Evolutionary conservation across 2,113 vertebrate genomes (phyloP).

Genomic region (Psophia crepitans): DNA sequence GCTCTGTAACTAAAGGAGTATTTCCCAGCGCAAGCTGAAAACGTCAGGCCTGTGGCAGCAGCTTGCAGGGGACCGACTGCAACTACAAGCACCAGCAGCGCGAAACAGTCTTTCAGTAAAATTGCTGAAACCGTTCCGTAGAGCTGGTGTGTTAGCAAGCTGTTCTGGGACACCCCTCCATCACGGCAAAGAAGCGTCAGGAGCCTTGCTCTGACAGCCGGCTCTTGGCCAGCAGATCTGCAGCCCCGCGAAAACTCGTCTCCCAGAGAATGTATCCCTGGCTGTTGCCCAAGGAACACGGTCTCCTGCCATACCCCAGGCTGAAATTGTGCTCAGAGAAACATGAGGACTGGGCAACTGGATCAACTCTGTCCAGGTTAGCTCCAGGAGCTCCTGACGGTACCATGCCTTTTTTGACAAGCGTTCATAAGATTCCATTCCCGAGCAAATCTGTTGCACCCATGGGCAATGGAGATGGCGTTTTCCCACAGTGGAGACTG

Average conservation of each 20-base stretch:
- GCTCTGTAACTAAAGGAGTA: neutral
- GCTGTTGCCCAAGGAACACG: neutral
- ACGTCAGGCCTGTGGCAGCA: neutral
- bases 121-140: neutral
- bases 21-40: neutral
- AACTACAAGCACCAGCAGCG: neutral
- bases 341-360: fast-evolving
- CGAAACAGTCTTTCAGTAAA: neutral
- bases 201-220: neutral
- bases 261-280: neutral
- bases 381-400: fast-evolving
- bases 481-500: fast-evolving
- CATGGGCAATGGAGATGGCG: fast-evolving
- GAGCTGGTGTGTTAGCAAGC: neutral
- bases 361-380: neutral
- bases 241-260: fast-evolving
- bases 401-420: neutral
- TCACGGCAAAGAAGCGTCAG: neutral
- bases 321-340: neutral
- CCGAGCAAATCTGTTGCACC: neutral
- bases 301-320: neutral
- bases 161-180: neutral
- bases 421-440: neutral
- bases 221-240: neutral
- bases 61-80: neutral